Base-by-base conservation (phyloP, 2,113 vertebrate species). In the Salvelinus namaycush region DNA sequence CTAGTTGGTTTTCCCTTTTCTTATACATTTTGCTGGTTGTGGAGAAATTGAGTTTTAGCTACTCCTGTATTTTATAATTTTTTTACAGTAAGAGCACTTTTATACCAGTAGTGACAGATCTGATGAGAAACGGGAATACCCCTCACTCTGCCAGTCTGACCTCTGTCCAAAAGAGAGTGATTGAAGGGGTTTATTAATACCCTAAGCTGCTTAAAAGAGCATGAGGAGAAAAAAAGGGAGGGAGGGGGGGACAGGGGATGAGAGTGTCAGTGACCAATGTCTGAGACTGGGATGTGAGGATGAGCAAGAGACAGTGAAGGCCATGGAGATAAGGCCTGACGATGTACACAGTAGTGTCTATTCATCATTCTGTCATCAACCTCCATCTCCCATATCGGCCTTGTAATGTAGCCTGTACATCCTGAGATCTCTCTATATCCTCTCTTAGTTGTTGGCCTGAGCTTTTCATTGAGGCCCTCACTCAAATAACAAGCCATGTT, bases 21-120 rank as follows among this genome's bases (percentile, higher is more conserved):
- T 70, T 76, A 85, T 87, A 34, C 79, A 73, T 76, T 81, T 64
- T 64, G 51, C 7, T 29, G 18, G 77, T 76, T 9, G 18, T 59
- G 7, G 20, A 66, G 12, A 81, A 80, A 79, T 59, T 22, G 12
- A 73, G 20, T n/a, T 39, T 9, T n/a, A 22, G n/a, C 8, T 64
- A 5, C 12, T 74, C 54, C 14, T 5, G 5, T 5, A 4, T 22
- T 60, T 69, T 72, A 24, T 80, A 69, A 67, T 73, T 77, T 22
- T 13, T 68, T 70, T 11, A 59, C n/a, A 64, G 20, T 22, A 64
- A 22, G 60, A 64, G n/a, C 60, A 18, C 3, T 54, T 70, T 26
- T 39, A 74, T 22, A 70, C 49, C 64, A 48, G 49, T 3, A 75
- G 74, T 64, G 69, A 29, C 29, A 11, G n/a, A 64, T 60, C 8